phyloP scores from a whole-genome alignment of 2,113 vertebrate genomes.

The Oenanthe melanoleuca region DNA sequence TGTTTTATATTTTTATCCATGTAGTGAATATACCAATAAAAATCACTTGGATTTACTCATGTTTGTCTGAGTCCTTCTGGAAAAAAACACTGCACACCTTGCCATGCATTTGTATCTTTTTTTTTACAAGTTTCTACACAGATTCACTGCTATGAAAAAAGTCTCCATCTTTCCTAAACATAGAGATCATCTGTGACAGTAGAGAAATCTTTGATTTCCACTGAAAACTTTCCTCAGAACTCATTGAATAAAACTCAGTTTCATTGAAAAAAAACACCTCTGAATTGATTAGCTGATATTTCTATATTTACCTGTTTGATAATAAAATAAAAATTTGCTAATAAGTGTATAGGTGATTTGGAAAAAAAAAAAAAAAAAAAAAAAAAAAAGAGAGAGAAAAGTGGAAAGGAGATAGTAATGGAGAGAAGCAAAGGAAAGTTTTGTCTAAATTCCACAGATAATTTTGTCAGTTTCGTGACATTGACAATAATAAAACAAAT shows the following conservation, averaged over 20 bases:
- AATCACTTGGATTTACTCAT: not conserved
- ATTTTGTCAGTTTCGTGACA: not conserved
- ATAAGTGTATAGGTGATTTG: rapidly evolving
- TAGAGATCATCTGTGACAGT: not conserved
- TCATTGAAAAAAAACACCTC: not conserved
- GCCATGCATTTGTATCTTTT: not conserved
- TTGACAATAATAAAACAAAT: not conserved
- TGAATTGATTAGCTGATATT: not conserved
- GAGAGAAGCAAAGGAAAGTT: rapidly evolving
- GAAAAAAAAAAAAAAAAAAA: too few species aligned
- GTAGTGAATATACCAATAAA: not conserved
- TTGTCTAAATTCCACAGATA: not conserved
- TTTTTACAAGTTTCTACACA: not conserved
- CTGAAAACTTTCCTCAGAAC: not conserved
- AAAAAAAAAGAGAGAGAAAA: too few species aligned
- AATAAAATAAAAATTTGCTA: not conserved
- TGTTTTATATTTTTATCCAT: not conserved
- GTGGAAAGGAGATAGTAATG: not conserved
- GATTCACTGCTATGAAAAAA: not conserved
- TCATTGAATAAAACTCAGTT: not conserved
- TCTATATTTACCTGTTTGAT: not conserved
- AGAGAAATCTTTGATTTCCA: not conserved
- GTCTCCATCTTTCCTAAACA: not conserved
- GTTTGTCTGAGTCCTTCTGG: not conserved
- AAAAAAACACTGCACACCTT: not conserved